These are phyloP conservation scores for Anagrus nilaparvatae DNA, from an alignment of 1,140 invertebrate species.

Conservation along the genomic window DNA sequence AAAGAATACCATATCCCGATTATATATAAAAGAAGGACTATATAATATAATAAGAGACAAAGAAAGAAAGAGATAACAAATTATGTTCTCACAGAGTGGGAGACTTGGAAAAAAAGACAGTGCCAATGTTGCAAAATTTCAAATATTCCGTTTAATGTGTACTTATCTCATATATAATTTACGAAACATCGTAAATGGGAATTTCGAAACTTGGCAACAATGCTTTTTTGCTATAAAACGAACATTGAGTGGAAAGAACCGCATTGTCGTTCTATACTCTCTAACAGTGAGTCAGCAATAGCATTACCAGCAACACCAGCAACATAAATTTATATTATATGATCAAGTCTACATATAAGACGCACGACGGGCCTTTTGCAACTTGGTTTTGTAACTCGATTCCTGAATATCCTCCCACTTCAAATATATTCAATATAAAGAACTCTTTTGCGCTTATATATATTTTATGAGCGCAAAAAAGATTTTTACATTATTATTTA, in stretches of 20 bases:
- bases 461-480: neutral
- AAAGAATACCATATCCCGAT: too few relatives aligned
- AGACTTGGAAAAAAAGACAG: too few relatives aligned
- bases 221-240: neutral
- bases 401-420: constrained; percentile 21
- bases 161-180: too few relatives aligned
- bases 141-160: too few relatives aligned
- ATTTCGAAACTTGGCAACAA: too few relatives aligned
- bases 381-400: constrained; percentile 33
- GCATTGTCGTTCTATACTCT: neutral
- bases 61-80: too few relatives aligned
- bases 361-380: constrained; percentile 24
- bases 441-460: neutral
- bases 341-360: neutral
- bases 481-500: constrained; percentile 8
- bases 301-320: constrained; percentile 14
- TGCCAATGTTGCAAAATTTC: too few relatives aligned
- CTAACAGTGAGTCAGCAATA: neutral
- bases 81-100: too few relatives aligned
- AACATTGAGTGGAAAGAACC: neutral
- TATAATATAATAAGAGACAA: too few relatives aligned
- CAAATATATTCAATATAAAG: neutral
- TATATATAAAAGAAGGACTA: too few relatives aligned
- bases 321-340: neutral
- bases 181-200: too few relatives aligned